Conservation (phyloP, 2,888 invertebrate genomes). For the Cheilosia pagana region DNA sequence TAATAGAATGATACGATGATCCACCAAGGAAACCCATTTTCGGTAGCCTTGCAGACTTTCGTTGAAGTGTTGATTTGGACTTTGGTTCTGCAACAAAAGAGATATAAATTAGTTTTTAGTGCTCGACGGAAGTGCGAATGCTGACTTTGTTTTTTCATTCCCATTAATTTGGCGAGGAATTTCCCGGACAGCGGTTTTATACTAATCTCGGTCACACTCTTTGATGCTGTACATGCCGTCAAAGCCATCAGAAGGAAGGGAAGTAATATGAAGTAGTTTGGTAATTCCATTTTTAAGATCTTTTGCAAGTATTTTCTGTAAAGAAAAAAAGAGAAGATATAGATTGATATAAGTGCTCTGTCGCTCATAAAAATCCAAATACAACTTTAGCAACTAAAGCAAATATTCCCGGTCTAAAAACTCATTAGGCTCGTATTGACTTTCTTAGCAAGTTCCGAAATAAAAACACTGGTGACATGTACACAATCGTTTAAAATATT, state of each 20-base stretch:
- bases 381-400: too few relatives aligned
- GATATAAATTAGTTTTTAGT: too few relatives aligned
- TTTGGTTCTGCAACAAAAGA: conserved; percentile 29
- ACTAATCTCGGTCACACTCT: conserved; percentile 38
- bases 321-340: background rate
- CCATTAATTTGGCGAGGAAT: conserved; percentile 55
- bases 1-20: conserved; percentile 35
- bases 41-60: conserved; percentile 45
- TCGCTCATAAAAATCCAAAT: too few relatives aligned
- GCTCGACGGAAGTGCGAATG: background rate
- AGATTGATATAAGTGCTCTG: too few relatives aligned
- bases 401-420: too few relatives aligned
- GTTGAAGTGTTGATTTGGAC: conserved; percentile 47
- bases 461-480: too few relatives aligned
- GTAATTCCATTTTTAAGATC: conserved; percentile 28
- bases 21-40: conserved; percentile 58
- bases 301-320: background rate
- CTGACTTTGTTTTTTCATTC: conserved; percentile 60
- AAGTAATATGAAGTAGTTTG: conserved; percentile 40
- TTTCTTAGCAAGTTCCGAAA: too few relatives aligned
- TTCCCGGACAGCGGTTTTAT: conserved; percentile 54
- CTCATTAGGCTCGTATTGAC: too few relatives aligned
- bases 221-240: conserved; percentile 14
- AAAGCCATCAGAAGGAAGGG: conserved; percentile 53
- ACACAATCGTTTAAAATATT: too few relatives aligned